Evolutionary conservation across 2,797 vertebrate genomes (phyloP), one percentile per base, ranked within the genome.

Genomic region (Danio aesculapii): DNA sequence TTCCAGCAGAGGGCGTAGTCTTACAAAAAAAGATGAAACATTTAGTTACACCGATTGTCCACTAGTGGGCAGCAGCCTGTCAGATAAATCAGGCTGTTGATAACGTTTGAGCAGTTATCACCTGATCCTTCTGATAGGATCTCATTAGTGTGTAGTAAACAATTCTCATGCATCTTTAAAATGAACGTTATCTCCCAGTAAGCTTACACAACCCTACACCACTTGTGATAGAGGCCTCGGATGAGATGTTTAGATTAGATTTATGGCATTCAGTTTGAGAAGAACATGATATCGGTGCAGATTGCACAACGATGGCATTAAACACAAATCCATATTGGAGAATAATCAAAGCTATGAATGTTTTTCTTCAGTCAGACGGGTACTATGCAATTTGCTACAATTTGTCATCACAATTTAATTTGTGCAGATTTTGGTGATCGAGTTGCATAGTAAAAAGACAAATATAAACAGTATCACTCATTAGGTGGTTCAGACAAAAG

Each of bases 201-300:
- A 76, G 39, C 4, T 43, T 17, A 55, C 41, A 19, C 44, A 50
- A 46, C 19, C 19, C n/a, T 49, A 19, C 10, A 8, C 13, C 1
- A 8, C 52, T 30, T 17, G 4, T 21, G 14, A 39, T 2, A 13
- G 16, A 76, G 73, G 3, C 5, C n/a, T 30, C 0, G n/a, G 46
- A 11, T 52, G 44, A 78, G 66, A 78, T 8, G 16, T 30, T n/a
- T 16, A 41, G 64, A 69, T 50, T 52, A 70, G 76, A 61, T 69
- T 50, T 19, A 19, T 5, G 50, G 7, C 17, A 58, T 55, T 67
- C 41, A 57, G 1, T 47, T 58, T 66, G 8, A 47, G 9, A 21
- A 49, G 8, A 61, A 10, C 19, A 55, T 21, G 4, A 16, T 53
- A 76, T 67, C 13, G 1, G 2, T 58, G 8, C 21, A 0, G 10